Base-by-base conservation (phyloP, 2,797 vertebrate genomes). In the Sebastes wilsoni region DNA sequence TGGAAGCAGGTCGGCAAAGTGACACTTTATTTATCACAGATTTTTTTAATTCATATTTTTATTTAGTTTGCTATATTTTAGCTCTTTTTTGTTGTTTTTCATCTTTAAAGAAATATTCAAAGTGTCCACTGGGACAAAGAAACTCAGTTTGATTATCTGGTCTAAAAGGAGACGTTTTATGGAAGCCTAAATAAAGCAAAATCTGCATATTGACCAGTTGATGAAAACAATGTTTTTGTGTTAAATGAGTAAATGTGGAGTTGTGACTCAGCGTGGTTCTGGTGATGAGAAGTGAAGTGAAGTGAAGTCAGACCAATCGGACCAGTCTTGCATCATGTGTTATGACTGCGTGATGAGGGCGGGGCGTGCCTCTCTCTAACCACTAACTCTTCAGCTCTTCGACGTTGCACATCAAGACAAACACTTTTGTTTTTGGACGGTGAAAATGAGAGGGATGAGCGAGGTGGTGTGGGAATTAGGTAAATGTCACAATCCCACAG, bases 401-500 rank as follows among this genome's bases (percentile, higher is more conserved):
- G 84, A 86, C 62, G 92, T 92, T 92, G 92, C 82, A 84, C 85
- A 81, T 89, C 82, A 94, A 38, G 91, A 91, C 88, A 95, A 92
- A 93, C 88, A 92, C 92, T 94, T 92, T 92, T 94, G 93, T 94
- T 96, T 94, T 93, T 94, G 90, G 81, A 87, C 82, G 77, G 87
- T 92, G 94, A 92, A 93, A 93, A 92, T 91, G 87, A 93, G 89
- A 90, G 92, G 91, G 84, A 89, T 92, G 91, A 94, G 91, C 56
- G 77, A 90, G 88, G 79, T 84, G 78, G 79, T 96, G 95, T 96
- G 96, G 96, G 96, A 96, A 96, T 92, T 86, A 78, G 89, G 86
- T 86, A 91, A 94, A 93, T 95, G 94, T 93, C 92, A 95, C 90
- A 89, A 95, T 96, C 96, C 95, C 96, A 96, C 95, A 96, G 68